Evolutionary conservation across 2,888 invertebrate genomes (phyloP).

Genomic region (Arge pagana): DNA sequence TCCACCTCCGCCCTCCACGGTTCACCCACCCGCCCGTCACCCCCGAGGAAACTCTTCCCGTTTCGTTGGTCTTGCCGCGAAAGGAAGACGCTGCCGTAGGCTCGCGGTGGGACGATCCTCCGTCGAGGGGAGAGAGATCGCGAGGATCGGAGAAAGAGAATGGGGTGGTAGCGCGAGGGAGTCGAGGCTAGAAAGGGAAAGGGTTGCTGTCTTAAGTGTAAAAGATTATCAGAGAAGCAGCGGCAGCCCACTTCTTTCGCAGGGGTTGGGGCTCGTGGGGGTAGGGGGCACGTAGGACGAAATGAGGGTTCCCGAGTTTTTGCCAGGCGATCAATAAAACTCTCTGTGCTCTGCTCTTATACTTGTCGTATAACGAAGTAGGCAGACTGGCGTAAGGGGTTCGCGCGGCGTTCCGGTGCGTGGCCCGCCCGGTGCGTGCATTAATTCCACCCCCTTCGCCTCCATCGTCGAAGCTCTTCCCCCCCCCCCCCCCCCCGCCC

Average conservation of each 20-base stretch:
- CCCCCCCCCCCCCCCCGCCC: constrained; percentile 14
- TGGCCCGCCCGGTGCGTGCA: constrained; percentile 55
- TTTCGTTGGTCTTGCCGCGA: constrained; percentile 13
- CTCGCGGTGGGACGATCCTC: not conserved
- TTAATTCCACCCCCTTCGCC: constrained; percentile 50
- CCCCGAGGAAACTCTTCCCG: constrained; percentile 1
- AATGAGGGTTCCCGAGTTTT: constrained; percentile 59
- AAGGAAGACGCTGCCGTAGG: constrained; percentile 19
- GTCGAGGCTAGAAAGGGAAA: constrained; percentile 35
- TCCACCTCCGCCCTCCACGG: constrained; percentile 1
- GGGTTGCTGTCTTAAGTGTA: constrained; percentile 48
- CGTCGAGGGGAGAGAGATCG: not conserved
- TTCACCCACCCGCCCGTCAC: not conserved
- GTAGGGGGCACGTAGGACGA: constrained; percentile 57
- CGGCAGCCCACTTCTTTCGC: constrained; percentile 50
- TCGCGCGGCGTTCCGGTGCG: constrained; percentile 43
- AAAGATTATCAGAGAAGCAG: constrained; percentile 49
- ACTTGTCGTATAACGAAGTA: constrained; percentile 54
- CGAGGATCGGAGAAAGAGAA: constrained; percentile 4
- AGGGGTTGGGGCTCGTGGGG: constrained; percentile 35
- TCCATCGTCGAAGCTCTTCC: constrained; percentile 19
- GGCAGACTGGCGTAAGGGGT: constrained; percentile 23
- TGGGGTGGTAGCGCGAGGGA: not conserved
- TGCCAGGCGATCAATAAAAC: constrained; percentile 59
- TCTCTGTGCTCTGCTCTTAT: constrained; percentile 56